Percentiles rank a stretch among this genome's conserved stretches.
Evolutionary conservation across 2,113 vertebrate genomes (phyloP).

Genomic region (Vireo altiloquus): DNA sequence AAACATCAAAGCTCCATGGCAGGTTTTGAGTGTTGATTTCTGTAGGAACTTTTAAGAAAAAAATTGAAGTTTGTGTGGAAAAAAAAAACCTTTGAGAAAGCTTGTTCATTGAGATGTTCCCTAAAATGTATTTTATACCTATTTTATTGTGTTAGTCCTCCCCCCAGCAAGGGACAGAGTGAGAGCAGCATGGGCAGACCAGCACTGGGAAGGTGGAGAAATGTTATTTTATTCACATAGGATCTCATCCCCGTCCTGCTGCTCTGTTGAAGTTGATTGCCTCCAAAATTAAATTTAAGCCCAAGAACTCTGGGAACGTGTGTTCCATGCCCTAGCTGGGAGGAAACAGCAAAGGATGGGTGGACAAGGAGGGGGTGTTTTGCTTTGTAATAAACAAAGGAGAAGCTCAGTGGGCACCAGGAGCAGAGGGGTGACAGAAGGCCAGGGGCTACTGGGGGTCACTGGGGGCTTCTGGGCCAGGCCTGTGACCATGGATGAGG

Average conservation of each 20-base stretch:
- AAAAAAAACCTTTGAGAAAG: not conserved
- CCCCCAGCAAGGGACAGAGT: not conserved
- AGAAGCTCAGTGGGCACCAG: not conserved
- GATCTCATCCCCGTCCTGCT: slow-evolving; percentile 32
- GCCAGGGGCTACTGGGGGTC: not conserved
- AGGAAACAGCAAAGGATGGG: not conserved
- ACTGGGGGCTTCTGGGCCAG: not conserved
- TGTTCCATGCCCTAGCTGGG: not conserved
- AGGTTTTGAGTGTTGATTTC: not conserved
- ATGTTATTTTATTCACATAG: not conserved
- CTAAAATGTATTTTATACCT: not conserved
- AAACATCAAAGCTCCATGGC: not conserved
- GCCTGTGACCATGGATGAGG: not conserved
- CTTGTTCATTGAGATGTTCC: not conserved
- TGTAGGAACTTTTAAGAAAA: not conserved
- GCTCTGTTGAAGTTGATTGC: slow-evolving; percentile 17
- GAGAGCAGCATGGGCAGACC: rapidly evolving
- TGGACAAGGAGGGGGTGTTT: not conserved
- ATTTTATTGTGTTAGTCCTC: not conserved
- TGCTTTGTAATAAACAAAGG: not conserved
- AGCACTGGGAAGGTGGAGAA: not conserved
- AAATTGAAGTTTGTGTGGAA: not conserved
- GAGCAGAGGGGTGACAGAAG: not conserved
- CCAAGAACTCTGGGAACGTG: not conserved
- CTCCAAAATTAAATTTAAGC: slow-evolving; percentile 46